A percentile compares a stretch with the other conserved stretches of the same genome.
phyloP scores from a whole-genome alignment of 1,140 invertebrate species.

The Euschistus heros region DNA sequence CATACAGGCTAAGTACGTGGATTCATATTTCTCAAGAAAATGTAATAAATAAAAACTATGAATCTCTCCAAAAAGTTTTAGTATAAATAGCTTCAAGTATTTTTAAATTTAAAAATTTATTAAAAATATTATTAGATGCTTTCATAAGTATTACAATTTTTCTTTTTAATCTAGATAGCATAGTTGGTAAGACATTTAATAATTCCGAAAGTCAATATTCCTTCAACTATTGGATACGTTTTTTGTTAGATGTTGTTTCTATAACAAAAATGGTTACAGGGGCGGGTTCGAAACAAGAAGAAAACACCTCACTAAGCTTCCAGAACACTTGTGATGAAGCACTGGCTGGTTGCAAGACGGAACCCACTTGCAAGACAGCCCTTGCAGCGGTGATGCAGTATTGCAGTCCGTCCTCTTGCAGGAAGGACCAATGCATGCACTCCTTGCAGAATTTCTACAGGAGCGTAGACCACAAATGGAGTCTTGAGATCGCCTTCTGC shows the following conservation, averaged over 20 bases:
- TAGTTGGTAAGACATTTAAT: background rate
- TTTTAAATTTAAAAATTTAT: no score
- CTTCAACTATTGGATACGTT: background rate
- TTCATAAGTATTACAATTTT: no score
- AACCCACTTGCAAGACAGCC: slow-evolving; percentile 60
- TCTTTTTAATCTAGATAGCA: no score
- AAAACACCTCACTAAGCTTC: slow-evolving; percentile 36
- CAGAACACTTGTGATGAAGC: slow-evolving; percentile 68
- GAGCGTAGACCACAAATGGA: slow-evolving; percentile 61
- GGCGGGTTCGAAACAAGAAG: slow-evolving; percentile 26
- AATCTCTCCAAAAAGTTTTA: no score
- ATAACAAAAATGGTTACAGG: slow-evolving; percentile 20
- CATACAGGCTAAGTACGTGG: no score
- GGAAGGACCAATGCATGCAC: slow-evolving; percentile 74
- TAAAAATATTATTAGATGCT: no score
- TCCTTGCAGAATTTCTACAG: slow-evolving; percentile 76
- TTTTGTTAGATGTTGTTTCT: background rate
- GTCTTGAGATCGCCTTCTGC: slow-evolving; percentile 80
- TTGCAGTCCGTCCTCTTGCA: slow-evolving; percentile 64
- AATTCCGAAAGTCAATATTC: background rate
- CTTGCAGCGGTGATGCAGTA: slow-evolving; percentile 68
- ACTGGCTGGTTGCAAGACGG: slow-evolving; percentile 60
- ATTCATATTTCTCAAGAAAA: no score
- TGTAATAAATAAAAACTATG: no score
- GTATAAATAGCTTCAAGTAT: no score